A percentile compares a stretch with the other conserved stretches of the same genome.
phyloP scores from a whole-genome alignment of 1,140 invertebrate species.

The honey bee (Apis mellifera) region DNA sequence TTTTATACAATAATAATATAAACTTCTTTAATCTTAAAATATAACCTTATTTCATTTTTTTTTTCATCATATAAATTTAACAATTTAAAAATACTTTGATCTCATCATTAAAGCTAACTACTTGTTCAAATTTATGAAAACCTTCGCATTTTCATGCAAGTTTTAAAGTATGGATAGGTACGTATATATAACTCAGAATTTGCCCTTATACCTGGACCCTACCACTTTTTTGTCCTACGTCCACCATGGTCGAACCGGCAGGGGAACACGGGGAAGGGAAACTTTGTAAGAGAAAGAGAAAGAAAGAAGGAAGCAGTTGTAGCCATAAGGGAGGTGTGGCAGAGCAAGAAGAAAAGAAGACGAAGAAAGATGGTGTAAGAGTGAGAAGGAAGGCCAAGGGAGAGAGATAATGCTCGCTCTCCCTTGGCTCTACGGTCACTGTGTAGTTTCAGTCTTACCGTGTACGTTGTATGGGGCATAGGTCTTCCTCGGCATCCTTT shows the following conservation, averaged over 20 bases:
- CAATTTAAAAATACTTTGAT: conserved; percentile 1
- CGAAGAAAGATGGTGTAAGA: conserved; percentile 31
- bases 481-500: conserved; percentile 52
- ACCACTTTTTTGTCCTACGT: conserved; percentile 57
- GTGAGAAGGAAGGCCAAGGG: conserved; percentile 42
- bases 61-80: too few relatives aligned
- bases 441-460: conserved; percentile 68
- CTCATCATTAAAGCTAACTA: neutral
- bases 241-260: conserved; percentile 32
- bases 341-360: conserved; percentile 46
- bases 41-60: neutral
- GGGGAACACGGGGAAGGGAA: neutral
- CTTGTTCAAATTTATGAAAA: conserved; percentile 43
- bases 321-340: conserved; percentile 44
- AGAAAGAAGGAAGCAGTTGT: conserved; percentile 31
- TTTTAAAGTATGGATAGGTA: conserved; percentile 44
- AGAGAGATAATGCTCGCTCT: conserved; percentile 57
- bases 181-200: conserved; percentile 60
- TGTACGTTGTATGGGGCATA: conserved; percentile 61
- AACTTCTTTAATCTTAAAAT: neutral
- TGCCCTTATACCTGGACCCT: conserved; percentile 69
- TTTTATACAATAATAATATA: neutral
- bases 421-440: conserved; percentile 62
- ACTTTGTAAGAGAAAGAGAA: conserved; percentile 7
- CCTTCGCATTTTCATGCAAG: conserved; percentile 45